Evolutionary conservation across 2,113 vertebrate genomes (phyloP).

Genomic region (Ovibos moschatus): DNA sequence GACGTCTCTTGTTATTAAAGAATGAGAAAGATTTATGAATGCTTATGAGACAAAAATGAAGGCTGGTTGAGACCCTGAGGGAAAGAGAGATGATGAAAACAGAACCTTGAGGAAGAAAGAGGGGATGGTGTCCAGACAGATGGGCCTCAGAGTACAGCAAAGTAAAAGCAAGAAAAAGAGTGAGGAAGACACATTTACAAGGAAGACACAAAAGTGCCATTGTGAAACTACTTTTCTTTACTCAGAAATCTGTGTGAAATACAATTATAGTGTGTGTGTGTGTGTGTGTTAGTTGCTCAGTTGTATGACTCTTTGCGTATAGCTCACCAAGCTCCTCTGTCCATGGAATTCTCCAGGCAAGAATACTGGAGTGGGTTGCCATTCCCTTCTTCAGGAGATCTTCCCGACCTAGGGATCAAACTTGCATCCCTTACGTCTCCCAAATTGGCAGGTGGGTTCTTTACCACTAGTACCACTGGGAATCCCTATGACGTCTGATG

Average conservation of each 20-base stretch:
- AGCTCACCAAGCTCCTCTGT: background rate
- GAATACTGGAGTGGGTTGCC: background rate
- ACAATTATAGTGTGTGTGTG: background rate
- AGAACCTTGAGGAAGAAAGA: background rate
- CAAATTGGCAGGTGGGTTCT: background rate
- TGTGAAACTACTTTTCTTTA: background rate
- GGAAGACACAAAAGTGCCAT: background rate
- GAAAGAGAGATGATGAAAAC: background rate
- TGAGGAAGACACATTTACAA: background rate
- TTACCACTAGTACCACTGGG: background rate
- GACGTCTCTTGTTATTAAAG: background rate
- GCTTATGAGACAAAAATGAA: background rate
- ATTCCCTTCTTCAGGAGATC: background rate
- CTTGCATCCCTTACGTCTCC: background rate
- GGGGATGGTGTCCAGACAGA: background rate
- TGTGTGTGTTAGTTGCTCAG: background rate
- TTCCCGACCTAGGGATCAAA: background rate
- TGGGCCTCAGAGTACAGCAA: background rate
- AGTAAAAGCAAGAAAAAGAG: background rate
- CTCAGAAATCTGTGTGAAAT: background rate
- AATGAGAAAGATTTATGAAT: background rate
- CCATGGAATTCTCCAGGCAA: background rate
- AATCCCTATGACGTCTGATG: background rate
- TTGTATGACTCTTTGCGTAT: background rate
- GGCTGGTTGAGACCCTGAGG: background rate